Evolutionary conservation across 2,888 invertebrate genomes (phyloP), one percentile per base, ranked within the genome.

Genomic region (Rotaria macrura): DNA sequence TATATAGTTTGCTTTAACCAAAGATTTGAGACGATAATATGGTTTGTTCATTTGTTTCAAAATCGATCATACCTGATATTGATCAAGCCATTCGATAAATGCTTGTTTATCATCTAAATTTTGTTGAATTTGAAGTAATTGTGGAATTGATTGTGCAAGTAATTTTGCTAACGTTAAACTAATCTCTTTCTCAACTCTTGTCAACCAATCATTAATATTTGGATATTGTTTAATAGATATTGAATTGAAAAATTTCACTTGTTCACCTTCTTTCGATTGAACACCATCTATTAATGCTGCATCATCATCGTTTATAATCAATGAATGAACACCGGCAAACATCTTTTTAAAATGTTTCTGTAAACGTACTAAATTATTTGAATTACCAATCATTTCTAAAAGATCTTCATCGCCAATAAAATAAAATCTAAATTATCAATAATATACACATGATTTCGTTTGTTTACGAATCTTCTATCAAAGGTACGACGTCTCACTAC

Each of bases 271-370:
- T 85, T 96, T 93, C 0, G 97, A 97, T 0, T 96, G 95, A 85
- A 98, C 95, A 83, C 97, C 98, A 86, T 94, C 93, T 85, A 99
- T 96, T 40, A 95, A 92, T 0, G 94, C 96, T 89, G 95, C 95
- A 88, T 97, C 97, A 88, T 97, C 97, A 87, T 97, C 97, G 89
- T 96, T 96, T 74, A 99, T 92, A 23, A 97, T 93, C 87, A 99
- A 97, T 23, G 97, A 94, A 5, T 97, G 94, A 17, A 99, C 96
- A 29, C 99, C 99, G 49, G 99, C 99, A 91, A 99, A 99, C 99
- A 99, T 99, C 92, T 99, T 99, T 92, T 99, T 99, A 92, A 99
- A 98, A 91, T 99, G 99, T 90, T 99, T 99, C 91, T 99, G 99
- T 20, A 99, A 92, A 55, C 98, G 94, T 0, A 96, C 95, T 86